Evolutionary conservation across 2,888 invertebrate species (phyloP).

Genomic region (Smittia sp.): DNA sequence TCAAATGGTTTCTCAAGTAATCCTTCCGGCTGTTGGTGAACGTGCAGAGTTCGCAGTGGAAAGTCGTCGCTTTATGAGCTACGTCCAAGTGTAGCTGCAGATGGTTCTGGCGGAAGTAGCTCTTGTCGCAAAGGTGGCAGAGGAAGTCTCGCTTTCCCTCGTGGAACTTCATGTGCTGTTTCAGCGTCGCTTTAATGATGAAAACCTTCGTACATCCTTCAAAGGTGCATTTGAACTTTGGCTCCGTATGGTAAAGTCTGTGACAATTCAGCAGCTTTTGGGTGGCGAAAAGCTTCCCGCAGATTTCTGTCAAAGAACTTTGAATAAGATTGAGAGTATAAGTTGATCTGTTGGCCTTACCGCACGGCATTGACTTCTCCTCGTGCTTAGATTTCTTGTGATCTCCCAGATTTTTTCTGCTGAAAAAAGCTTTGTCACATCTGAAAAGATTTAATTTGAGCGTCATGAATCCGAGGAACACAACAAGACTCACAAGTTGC

Average conservation of each 20-base stretch:
- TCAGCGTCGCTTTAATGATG: background rate
- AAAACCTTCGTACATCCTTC: slow-evolving; percentile 24
- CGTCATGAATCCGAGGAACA: too few relatives aligned
- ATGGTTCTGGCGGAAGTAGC: background rate
- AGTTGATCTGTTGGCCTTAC: background rate
- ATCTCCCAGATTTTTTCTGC: background rate
- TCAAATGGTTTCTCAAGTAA: background rate
- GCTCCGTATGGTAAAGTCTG: background rate
- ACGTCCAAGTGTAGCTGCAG: slow-evolving; percentile 6
- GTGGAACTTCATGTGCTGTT: slow-evolving; percentile 21
- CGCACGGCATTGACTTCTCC: background rate
- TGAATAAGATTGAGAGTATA: background rate
- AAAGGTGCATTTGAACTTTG: background rate
- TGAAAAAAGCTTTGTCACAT: background rate
- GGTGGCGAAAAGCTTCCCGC: slow-evolving; percentile 19
- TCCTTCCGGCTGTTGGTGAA: slow-evolving; percentile 2
- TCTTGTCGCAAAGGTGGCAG: slow-evolving; percentile 1
- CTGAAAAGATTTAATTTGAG: background rate
- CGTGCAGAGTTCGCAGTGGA: background rate
- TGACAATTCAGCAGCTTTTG: slow-evolving; percentile 21
- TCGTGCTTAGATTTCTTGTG: slow-evolving; percentile 22
- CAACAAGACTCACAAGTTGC: slow-evolving; percentile 10
- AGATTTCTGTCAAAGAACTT: background rate
- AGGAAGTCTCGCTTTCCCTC: background rate
- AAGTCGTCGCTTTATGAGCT: background rate